These are phyloP conservation scores for Alectura lathami DNA, from an alignment of 2,113 vertebrate species.

Conservation along the genomic window DNA sequence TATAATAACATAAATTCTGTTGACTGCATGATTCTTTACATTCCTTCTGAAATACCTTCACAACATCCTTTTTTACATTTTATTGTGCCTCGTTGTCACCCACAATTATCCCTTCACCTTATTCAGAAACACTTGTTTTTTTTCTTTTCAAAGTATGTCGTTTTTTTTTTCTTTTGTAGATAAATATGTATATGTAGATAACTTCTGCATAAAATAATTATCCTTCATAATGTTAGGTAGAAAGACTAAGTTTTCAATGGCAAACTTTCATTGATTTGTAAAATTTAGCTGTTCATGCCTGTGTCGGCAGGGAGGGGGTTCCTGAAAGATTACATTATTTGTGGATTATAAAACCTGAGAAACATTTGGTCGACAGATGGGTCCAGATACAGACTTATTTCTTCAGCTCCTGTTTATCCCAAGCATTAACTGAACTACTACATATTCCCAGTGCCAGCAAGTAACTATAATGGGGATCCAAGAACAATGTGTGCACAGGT, in stretches of 20 bases:
- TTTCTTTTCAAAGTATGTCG: background rate
- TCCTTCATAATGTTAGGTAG: background rate
- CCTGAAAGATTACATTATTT: background rate
- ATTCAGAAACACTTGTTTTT: background rate
- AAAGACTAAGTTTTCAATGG: background rate
- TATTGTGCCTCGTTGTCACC: background rate
- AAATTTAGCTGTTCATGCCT: background rate
- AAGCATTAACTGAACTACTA: background rate
- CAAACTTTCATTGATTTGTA: background rate
- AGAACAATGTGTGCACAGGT: background rate
- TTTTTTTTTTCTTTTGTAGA: too few relatives aligned
- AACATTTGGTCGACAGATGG: constrained; percentile 28
- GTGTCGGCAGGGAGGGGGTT: background rate
- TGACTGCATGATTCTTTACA: background rate
- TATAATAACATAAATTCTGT: background rate
- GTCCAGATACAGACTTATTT: background rate
- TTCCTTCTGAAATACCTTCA: background rate
- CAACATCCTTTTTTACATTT: background rate
- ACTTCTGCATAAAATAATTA: background rate
- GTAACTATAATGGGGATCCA: background rate
- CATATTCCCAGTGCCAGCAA: background rate
- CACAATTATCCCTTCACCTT: background rate
- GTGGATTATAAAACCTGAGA: background rate
- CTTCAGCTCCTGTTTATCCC: background rate
- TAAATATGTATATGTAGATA: background rate